These are phyloP conservation scores for Pocota personata DNA, from an alignment of 2,888 invertebrate species.

Conservation along the genomic window DNA sequence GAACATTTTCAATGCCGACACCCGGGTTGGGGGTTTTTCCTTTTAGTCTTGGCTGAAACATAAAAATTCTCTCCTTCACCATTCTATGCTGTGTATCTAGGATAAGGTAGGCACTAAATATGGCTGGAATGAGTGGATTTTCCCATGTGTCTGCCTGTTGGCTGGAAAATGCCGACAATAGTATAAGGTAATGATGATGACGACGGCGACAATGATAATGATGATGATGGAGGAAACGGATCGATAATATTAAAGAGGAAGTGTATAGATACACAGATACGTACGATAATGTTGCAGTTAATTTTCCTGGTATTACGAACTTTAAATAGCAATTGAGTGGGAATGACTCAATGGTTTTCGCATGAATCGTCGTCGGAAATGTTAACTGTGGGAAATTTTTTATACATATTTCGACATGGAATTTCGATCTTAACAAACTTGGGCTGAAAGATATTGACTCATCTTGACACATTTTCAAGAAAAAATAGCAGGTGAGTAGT, in stretches of 20 bases:
- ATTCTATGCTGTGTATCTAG: slow-evolving; percentile 23
- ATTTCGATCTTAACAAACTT: neutral
- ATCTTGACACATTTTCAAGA: no score
- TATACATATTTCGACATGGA: neutral
- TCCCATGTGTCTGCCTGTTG: slow-evolving; percentile 69
- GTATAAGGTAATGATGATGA: slow-evolving; percentile 13
- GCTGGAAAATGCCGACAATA: slow-evolving; percentile 60
- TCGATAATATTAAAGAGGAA: slow-evolving; percentile 76
- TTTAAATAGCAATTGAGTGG: slow-evolving; percentile 40
- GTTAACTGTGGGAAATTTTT: neutral
- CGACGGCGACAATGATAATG: slow-evolving; percentile 19
- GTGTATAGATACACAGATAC: slow-evolving; percentile 7
- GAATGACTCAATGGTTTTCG: slow-evolving; percentile 45
- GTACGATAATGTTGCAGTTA: slow-evolving; percentile 20
- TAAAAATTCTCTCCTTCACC: slow-evolving; percentile 24
- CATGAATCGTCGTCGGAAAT: slow-evolving; percentile 4
- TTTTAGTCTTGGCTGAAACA: slow-evolving; percentile 35
- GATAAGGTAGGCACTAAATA: slow-evolving; percentile 34
- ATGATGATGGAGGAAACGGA: slow-evolving; percentile 59
- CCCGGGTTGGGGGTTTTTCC: slow-evolving; percentile 48
- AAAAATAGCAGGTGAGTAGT: no score
- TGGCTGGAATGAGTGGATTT: slow-evolving; percentile 54
- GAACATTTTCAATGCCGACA: slow-evolving; percentile 68
- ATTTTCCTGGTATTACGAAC: slow-evolving; percentile 41
- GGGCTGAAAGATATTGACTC: no score